Evolutionary conservation across 2,888 invertebrate species (phyloP), one percentile per base, ranked within the genome.

Genomic region (Drosophila robusta): DNA sequence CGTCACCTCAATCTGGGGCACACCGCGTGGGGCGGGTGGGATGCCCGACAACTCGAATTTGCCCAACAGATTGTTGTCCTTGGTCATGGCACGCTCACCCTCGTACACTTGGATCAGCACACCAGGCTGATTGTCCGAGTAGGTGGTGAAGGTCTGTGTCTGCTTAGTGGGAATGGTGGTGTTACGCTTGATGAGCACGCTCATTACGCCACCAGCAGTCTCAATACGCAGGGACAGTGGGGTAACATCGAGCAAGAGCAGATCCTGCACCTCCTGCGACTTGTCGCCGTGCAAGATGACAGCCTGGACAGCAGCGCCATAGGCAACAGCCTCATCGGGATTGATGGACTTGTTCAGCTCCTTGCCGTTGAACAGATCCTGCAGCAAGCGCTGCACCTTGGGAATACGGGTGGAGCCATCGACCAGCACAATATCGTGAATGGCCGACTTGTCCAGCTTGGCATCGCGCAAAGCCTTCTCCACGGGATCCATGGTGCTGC

Each of bases 391-490:
- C 93, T 99, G 99, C 84, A 99, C 97, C 93, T 98, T 99, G 58
- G 99, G 99, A 90, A 99, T 99, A 93, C 99, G 96, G 36, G 99
- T 99, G 47, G 99, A 99, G 52, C 98, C 99, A 81, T 99, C 99
- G 58, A 99, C 96, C 91, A 97, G 93, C 12, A 98, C 98, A 75
- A 98, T 98, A 91, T 97, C 97, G 91, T 97, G 95, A 75, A 99
- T 95, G 86, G 95, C 95, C 4, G 95, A 93, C 92, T 99, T 99
- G 93, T 98, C 98, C 95, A 99, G 95, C 93, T 99, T 98, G 69
- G 99, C 98, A 92, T 99, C 99, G 68, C 97, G 95, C 58, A 99
- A 93, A 5, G 98, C 95, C 93, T 98, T 99, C 93, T 99, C 98
- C 0, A 99, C 99, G 5, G 98, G 98, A 90, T 98, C 98, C 94